Evolutionary conservation across 2,797 vertebrate species (phyloP).

Genomic region (Lagorchestes hirsutus): DNA sequence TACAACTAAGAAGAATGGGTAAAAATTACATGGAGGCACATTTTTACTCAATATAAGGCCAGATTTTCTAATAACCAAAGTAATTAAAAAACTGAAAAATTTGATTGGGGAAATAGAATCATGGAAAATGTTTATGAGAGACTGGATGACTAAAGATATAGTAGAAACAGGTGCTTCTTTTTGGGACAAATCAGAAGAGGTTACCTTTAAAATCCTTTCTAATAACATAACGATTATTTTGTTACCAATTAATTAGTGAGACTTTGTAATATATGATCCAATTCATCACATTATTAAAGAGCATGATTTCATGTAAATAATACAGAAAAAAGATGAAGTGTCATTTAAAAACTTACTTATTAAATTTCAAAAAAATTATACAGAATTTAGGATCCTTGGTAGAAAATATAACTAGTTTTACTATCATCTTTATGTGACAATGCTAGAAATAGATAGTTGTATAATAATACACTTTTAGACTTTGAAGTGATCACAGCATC

Average conservation of each 20-base stretch:
- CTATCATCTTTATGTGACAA: neutral
- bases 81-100: neutral
- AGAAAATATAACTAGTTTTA: neutral
- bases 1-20: neutral
- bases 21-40: neutral
- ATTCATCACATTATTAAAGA: neutral
- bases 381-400: neutral
- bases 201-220: neutral
- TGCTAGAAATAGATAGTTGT: neutral
- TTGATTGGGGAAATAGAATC: neutral
- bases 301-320: neutral
- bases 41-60: neutral
- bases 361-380: neutral
- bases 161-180: neutral
- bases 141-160: neutral
- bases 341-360: neutral
- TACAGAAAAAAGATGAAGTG: neutral
- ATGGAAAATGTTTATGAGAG: neutral
- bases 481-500: neutral
- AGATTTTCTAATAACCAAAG: neutral
- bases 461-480: neutral
- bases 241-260: neutral
- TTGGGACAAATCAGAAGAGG: neutral
- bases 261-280: neutral
- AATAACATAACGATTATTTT: neutral